Evolutionary conservation across 2,888 invertebrate species (phyloP), one percentile per base, ranked within the genome.

Genomic region (Malthinus flaveolus): DNA sequence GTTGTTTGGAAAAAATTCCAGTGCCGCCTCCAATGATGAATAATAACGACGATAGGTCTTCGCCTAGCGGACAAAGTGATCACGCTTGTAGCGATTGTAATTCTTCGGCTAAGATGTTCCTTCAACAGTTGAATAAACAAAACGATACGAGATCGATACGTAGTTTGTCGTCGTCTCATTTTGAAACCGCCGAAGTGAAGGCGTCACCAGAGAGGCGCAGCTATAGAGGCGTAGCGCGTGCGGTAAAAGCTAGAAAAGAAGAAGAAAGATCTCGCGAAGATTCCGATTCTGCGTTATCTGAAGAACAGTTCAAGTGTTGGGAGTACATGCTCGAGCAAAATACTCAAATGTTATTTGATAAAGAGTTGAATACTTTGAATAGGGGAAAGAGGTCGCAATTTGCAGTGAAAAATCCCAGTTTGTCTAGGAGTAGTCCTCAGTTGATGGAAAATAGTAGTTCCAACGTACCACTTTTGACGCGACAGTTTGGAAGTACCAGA

Each of bases 291-390:
- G 83, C 80, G 7, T 81, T 88, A 57, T 88, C 90, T 1, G 93
- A 93, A 71, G 94, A 94, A 74, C 93, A 93, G 73, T 93, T 92
- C 72, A 90, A 93, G 73, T 94, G 93, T 73, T 94, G 94, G 94
- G 94, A 94, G 69, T 94, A 94, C 70, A 93, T 94, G 92, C 78
- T 94, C 46, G 94, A 94, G 73, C 92, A 93, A 75, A 94, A 94
- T 70, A 93, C 93, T 0, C 93, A 93, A 73, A 81, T 93, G 73
- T 73, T 94, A 1, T 94, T 94, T 70, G 93, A 93, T 76, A 93
- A 93, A 73, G 94, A 94, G 76, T 76, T 93, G 47, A 92, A 93
- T 71, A 91, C 92, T 33, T 78, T 92, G 39, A 85, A 88, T 0
- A 85, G 85, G 72, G 79, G 80, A 56, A 83, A 85, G 12, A 83